Evolutionary conservation across 2,888 invertebrate genomes (phyloP), one percentile per base, ranked within the genome.

Genomic region (Apocheima hispidaria): DNA sequence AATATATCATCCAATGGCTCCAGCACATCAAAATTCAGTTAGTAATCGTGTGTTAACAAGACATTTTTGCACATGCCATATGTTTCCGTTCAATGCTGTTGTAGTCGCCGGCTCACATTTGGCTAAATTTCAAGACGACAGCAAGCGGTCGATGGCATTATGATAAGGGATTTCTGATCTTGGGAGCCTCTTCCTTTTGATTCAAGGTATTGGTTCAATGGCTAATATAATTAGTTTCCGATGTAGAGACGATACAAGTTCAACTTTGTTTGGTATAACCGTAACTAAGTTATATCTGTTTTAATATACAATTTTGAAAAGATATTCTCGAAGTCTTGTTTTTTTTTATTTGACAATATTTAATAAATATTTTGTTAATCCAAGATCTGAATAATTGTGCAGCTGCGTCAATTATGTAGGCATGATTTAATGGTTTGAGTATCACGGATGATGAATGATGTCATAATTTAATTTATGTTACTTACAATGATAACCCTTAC

Each of bases 51-150:
- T 70, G 78, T 77, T 78, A 79, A 77, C 68, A 65, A 52, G 66
- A 71, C 52, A 74, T 73, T 75, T 74, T 77, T 70, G 69, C 65
- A 63, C 54, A 60, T 51, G 68, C 78, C 78, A 74, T 74, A 75
- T 77, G 77, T 75, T 79, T 78, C 79, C 81, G 57, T 57, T 58
- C 58, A 64, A 49, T 71, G 69, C 69, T 14, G 41, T 35, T 30
- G 50, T 66, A 70, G 68, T 69, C 67, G 71, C 68, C 66, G 54
- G 68, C 16, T 73, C 71, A 70, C 64, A 72, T 80, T 80, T 81
- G 81, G 82, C 81, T 63, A 66, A n/a, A 65, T 69, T 77, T 80
- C 81, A 80, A 81, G 60, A 73, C 66, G 59, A 64, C 66, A 21
- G n/a, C 16, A 68, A 63, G 74, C 74, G 75, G 74, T 78, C 71